These are phyloP conservation scores for Dexiosoma caninum DNA, from an alignment of 2,888 invertebrate species.

Conservation along the genomic window DNA sequence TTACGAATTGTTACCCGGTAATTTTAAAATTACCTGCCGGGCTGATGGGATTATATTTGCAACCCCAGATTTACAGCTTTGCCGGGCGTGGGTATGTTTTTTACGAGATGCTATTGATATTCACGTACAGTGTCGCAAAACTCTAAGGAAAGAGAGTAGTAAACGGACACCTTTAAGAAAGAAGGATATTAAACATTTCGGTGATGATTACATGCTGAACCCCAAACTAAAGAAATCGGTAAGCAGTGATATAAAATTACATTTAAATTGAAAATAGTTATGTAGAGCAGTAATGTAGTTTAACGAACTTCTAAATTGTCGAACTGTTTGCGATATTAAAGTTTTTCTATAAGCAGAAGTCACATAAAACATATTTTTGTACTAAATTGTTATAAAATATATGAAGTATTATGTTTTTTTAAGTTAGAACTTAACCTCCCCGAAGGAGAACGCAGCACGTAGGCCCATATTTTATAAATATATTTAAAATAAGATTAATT, in stretches of 20 bases:
- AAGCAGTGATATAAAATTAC: constrained; percentile 64
- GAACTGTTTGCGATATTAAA: no score
- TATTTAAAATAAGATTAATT: no score
- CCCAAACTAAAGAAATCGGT: constrained; percentile 79
- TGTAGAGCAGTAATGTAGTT: no score
- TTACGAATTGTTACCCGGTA: constrained; percentile 80
- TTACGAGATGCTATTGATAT: constrained; percentile 80
- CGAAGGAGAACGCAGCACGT: no score
- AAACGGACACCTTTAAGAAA: constrained; percentile 81
- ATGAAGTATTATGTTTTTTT: no score
- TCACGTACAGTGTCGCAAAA: constrained; percentile 81
- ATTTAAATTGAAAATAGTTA: no score
- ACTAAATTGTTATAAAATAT: no score
- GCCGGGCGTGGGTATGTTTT: constrained; percentile 80
- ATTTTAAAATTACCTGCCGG: constrained; percentile 82
- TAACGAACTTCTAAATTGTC: no score
- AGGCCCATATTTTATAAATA: no score
- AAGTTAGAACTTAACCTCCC: no score
- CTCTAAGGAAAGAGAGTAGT: constrained; percentile 82
- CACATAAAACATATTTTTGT: no score
- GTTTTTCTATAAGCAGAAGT: no score
- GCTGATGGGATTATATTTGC: constrained; percentile 81
- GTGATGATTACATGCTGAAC: constrained; percentile 79
- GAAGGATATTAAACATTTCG: constrained; percentile 80
- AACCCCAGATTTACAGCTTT: constrained; percentile 79